A percentile compares a stretch with the other conserved stretches of the same genome.
These are phyloP conservation scores for Tubulanus polymorphus DNA, from an alignment of 2,888 invertebrate species.

Conservation along the genomic window DNA sequence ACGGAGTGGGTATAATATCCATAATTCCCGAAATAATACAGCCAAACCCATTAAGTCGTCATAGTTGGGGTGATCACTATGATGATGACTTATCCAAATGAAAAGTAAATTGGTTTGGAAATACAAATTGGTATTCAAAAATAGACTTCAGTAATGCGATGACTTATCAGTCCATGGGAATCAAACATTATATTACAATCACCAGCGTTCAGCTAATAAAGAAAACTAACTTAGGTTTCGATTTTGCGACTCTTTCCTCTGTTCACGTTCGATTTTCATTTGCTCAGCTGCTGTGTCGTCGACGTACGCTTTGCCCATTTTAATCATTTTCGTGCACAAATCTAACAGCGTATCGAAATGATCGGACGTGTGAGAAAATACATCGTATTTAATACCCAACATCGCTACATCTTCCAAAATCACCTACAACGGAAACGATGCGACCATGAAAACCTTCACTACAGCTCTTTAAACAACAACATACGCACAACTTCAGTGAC, in stretches of 20 bases:
- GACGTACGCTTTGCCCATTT: conserved; percentile 87
- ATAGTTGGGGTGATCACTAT: no score
- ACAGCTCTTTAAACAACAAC: neutral
- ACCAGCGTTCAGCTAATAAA: no score
- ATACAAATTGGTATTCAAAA: no score
- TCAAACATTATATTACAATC: no score
- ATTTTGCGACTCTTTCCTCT: conserved; percentile 77
- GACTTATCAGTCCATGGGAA: no score
- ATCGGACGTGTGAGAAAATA: conserved; percentile 92
- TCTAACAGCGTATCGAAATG: conserved; percentile 89
- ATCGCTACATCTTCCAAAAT: conserved; percentile 90
- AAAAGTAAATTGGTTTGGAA: no score
- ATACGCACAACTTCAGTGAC: neutral
- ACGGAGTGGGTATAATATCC: no score
- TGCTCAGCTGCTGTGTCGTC: conserved; percentile 92
- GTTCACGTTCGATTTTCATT: conserved; percentile 94
- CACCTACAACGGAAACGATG: conserved; percentile 54
- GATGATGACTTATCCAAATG: no score
- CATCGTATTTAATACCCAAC: conserved; percentile 86
- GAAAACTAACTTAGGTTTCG: conserved; percentile 73
- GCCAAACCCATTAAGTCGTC: no score
- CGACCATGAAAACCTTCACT: no score
- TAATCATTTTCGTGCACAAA: conserved; percentile 82
- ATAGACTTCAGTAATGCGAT: no score
- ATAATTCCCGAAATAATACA: no score